Evolutionary conservation across 2,797 vertebrate species (phyloP), one percentile per base, ranked within the genome.

Genomic region (Tokudaia tokunoshimensis): DNA sequence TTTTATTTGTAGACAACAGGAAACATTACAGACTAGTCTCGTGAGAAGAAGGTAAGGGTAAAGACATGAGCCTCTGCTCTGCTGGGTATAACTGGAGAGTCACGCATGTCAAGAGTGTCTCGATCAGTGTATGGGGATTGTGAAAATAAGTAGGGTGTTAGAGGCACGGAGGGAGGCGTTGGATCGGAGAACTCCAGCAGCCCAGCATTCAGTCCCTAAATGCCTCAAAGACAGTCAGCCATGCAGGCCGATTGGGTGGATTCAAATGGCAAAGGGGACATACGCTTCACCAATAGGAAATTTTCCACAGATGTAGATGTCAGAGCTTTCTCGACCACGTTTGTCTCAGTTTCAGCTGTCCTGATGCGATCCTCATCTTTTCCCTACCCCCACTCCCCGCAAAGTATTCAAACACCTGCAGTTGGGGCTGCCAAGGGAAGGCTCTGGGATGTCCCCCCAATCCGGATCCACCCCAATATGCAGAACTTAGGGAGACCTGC

Each of bases 341-440:
- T 44, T 59, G 61, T 7, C 24, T 89, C 22, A 1, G 29, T 20
- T 11, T 31, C n/a, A n/a, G 3, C 15, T 14, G 7, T 70, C 57
- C 83, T 0, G 20, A 75, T 10, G 50, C 50, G 0, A 3, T 55
- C 74, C 13, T 83, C 37, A 5, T 29, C 57, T 57, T 26, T 70
- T 44, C 11, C 24, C 19, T n/a, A 9, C 3, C 10, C 20, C 17
- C 0, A 7, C 26, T 11, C 12, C 0, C 75, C 50, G 12, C 52
- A 78, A 67, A 14, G 50, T 24, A 59, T 22, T 65, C 61, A 72
- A 8, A 72, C 1, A 2, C 65, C 34, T 41, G 26, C 14, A 17
- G 17, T 74, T 31, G 13, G 22, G 22, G 2, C 78, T 14, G 2
- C 3, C 41, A 59, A 85, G 19, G 13, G 14, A 24, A 15, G 31